Evolutionary conservation across 2,888 invertebrate genomes (phyloP), one percentile per base, ranked within the genome.

Genomic region (Lucinisca nassula): DNA sequence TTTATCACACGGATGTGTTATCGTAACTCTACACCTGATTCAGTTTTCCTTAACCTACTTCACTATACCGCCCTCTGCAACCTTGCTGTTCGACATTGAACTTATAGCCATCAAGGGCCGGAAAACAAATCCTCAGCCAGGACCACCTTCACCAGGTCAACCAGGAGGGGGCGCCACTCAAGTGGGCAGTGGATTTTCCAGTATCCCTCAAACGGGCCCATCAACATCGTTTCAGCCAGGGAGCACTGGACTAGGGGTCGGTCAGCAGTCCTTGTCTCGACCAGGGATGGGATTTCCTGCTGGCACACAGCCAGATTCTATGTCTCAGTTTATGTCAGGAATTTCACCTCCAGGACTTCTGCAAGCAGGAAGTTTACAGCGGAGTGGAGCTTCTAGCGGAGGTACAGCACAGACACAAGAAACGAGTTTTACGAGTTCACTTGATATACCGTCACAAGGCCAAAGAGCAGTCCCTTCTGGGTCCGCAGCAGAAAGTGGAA

Each of bases 61-160:
- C 30, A 89, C 84, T 77, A 89, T 89, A 17, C 89, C 89, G 24
- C 82, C 79, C 21, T 73, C 77, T 30, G 78, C 89, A 14, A 84
- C 73, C 17, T 58, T 89, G 58, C n/a, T 80, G 17, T 89, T 89
- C 58, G 84, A 86, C 73, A 89, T 89, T 73, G 89, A 89, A 70
- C 24, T 89, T 61, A 14, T 89, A 24, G 79, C 76, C 4, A 76
- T 89, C 12, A 84, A 89, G 3, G 88, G 81, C 8, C 38, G 70
- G 8, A 51, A 70, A n/a, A 37, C 70, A 35, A 24, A 30, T 2
- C n/a, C 40, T 27, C 58, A 58, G 67, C 32, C 35, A 0, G 35
- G 67, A 3, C 67, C 32, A 21, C 6, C 2, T 35, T 10, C 35
- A 32, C 61, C 17, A 27, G 24, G 10, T n/a, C 24, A 61, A 24